These are phyloP conservation scores for Cinara cedri DNA, from an alignment of 2,888 invertebrate genomes.

Conservation along the genomic window DNA sequence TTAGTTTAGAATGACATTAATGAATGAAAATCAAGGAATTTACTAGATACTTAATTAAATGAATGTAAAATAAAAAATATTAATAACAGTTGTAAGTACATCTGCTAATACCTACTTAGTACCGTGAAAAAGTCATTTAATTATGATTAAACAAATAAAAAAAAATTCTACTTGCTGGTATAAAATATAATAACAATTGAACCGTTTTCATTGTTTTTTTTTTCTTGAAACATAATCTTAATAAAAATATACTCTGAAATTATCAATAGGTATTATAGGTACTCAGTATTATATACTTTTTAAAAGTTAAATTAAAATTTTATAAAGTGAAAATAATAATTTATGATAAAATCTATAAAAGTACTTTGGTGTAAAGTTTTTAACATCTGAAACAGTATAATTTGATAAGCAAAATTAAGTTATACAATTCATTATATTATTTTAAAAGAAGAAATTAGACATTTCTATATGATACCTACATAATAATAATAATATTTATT, in stretches of 20 bases:
- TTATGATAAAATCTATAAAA: too few relatives aligned
- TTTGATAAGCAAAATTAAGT: too few relatives aligned
- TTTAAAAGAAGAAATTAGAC: too few relatives aligned
- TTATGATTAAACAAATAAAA: background rate
- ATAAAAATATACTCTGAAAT: background rate
- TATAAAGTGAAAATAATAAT: too few relatives aligned
- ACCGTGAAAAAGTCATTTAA: too few relatives aligned
- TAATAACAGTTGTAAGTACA: background rate
- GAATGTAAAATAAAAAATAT: background rate
- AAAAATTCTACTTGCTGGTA: background rate
- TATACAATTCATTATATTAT: too few relatives aligned
- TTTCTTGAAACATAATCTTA: background rate
- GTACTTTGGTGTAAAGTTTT: too few relatives aligned
- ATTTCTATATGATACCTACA: too few relatives aligned
- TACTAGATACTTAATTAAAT: background rate
- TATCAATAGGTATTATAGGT: background rate
- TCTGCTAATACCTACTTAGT: too few relatives aligned
- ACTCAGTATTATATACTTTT: too few relatives aligned
- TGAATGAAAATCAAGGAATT: slow-evolving; percentile 1
- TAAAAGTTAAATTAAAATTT: background rate
- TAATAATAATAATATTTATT: too few relatives aligned
- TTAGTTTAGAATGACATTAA: background rate
- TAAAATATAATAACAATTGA: background rate
- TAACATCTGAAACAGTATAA: too few relatives aligned
- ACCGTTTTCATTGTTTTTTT: background rate